Conservation (phyloP, 2,797 vertebrate genomes). For the Amblyopsis hoosieri region DNA sequence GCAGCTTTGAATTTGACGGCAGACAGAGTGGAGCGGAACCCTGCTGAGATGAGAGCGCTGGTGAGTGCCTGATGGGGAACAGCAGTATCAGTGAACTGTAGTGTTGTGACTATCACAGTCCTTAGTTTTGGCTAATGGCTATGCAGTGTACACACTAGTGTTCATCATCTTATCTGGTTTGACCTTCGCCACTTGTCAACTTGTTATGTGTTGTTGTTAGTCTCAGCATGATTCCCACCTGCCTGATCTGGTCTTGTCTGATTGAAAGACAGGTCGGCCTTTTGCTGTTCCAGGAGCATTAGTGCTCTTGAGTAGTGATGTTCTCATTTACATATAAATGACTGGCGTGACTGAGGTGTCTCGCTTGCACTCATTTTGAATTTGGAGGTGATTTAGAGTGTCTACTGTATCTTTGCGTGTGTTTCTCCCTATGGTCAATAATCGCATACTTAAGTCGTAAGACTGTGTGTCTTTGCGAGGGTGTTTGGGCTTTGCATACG, state of each 20-base stretch:
- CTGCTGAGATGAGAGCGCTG: slow-evolving; percentile 1
- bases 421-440: neutral
- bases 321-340: slow-evolving; percentile 69
- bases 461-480: neutral
- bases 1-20: too few relatives aligned
- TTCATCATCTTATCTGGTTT: slow-evolving; percentile 35
- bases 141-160: slow-evolving; percentile 8
- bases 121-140: slow-evolving; percentile 32
- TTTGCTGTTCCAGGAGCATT: slow-evolving; percentile 27
- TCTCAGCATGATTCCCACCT: slow-evolving; percentile 31
- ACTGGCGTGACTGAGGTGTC: slow-evolving; percentile 26
- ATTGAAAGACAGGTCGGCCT: slow-evolving; percentile 33
- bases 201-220: slow-evolving; percentile 38
- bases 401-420: neutral
- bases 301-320: neutral
- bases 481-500: neutral
- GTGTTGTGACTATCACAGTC: slow-evolving; percentile 38
- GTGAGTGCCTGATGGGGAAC: slow-evolving; percentile 23
- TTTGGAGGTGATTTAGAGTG: slow-evolving; percentile 25
- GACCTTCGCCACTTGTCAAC: slow-evolving; percentile 17
- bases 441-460: too few relatives aligned
- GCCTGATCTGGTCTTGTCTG: slow-evolving; percentile 42
- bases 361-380: slow-evolving; percentile 33
- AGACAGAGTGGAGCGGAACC: too few relatives aligned
- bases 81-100: slow-evolving; percentile 39